phyloP scores from a whole-genome alignment of 2,888 invertebrate genomes.

The Cryptocephalus primarius region DNA sequence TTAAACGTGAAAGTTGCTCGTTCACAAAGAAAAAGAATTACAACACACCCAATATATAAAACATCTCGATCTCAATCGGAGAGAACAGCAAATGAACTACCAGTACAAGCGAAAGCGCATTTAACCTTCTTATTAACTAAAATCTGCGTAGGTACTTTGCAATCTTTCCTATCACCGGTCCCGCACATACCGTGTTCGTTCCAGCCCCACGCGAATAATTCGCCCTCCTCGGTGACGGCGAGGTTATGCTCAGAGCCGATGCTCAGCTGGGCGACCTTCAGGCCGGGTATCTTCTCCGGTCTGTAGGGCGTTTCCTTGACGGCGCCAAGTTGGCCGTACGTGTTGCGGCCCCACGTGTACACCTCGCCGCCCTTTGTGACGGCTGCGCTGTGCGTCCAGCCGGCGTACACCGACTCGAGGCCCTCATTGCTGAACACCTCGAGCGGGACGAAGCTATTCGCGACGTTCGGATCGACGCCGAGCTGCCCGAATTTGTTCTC shows the following conservation, averaged over 20 bases:
- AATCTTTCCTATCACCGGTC: slow-evolving; percentile 42
- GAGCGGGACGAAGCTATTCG: slow-evolving; percentile 43
- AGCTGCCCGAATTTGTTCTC: slow-evolving; percentile 77
- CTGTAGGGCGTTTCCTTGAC: slow-evolving; percentile 38
- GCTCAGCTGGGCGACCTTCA: slow-evolving; percentile 45
- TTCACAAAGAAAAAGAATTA: slow-evolving; percentile 20
- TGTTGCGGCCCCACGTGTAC: slow-evolving; percentile 71
- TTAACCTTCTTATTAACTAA: slow-evolving; percentile 27
- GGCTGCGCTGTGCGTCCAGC: slow-evolving; percentile 70
- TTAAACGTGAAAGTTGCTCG: slow-evolving; percentile 22
- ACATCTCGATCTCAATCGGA: slow-evolving; percentile 22
- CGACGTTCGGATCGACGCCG: slow-evolving; percentile 45
- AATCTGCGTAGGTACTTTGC: slow-evolving; percentile 37
- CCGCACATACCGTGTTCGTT: slow-evolving; percentile 85
- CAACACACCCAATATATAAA: slow-evolving; percentile 22
- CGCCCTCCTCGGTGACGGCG: slow-evolving; percentile 52
- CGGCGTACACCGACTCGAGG: slow-evolving; percentile 50
- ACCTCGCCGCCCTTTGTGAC: slow-evolving; percentile 51
- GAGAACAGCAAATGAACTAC: slow-evolving; percentile 42
- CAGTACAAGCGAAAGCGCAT: slow-evolving; percentile 40
- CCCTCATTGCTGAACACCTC: slow-evolving; percentile 46
- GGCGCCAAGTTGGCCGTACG: slow-evolving; percentile 65
- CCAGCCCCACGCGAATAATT: slow-evolving; percentile 77
- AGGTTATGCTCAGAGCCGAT: slow-evolving; percentile 74
- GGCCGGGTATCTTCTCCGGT: slow-evolving; percentile 38